Evolutionary conservation across 2,113 vertebrate species (phyloP).

Genomic region (Coturnix japonica): DNA sequence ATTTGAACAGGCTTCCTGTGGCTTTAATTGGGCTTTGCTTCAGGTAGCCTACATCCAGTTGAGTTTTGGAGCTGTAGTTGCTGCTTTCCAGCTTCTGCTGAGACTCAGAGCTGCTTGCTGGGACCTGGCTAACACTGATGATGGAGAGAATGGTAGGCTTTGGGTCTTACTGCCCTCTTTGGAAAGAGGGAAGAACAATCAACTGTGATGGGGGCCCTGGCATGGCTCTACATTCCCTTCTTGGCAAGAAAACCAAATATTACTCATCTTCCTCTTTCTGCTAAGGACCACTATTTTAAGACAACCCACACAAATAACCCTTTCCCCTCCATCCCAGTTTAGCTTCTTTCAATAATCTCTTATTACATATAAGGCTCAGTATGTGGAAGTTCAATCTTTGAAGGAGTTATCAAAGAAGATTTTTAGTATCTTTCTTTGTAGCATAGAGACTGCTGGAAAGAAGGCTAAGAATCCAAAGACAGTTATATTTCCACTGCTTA

Average conservation of each 20-base stretch:
- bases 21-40: not conserved
- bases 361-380: not conserved
- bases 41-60: rapidly evolving
- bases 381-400: not conserved
- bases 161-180: not conserved
- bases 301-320: not conserved
- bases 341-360: not conserved
- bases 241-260: not conserved
- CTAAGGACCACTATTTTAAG: not conserved
- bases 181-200: too few species aligned
- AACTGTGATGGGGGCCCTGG: not conserved
- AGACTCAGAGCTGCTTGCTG: not conserved
- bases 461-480: not conserved
- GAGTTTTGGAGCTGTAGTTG: not conserved
- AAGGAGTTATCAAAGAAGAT: not conserved
- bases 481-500: not conserved
- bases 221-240: not conserved
- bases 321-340: not conserved
- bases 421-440: not conserved
- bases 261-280: rapidly evolving
- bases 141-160: not conserved
- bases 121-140: not conserved
- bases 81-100: not conserved
- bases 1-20: rapidly evolving
- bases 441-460: not conserved